Evolutionary conservation across 2,888 invertebrate species (phyloP).

Genomic region (Aromia moschata): DNA sequence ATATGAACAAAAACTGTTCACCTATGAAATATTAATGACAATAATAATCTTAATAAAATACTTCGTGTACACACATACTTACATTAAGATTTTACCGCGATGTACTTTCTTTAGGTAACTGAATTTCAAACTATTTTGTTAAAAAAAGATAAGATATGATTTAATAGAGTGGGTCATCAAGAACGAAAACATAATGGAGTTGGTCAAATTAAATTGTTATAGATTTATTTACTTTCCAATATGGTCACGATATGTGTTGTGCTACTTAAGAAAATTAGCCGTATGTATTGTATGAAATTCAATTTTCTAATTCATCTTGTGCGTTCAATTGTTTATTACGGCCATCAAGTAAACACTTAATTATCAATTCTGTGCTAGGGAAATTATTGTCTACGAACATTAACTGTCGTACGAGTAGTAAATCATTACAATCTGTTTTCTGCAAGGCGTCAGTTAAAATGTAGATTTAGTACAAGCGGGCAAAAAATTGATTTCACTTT

Average conservation of each 20-base stretch:
- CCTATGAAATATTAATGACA: constrained; percentile 17
- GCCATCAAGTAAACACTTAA: background rate
- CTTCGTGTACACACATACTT: constrained; percentile 6
- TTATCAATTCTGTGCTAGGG: background rate
- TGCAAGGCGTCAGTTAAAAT: background rate
- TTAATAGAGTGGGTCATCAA: constrained; percentile 17
- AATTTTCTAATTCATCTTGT: constrained; percentile 3
- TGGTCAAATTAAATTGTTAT: constrained; percentile 20
- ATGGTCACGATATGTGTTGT: constrained; percentile 14
- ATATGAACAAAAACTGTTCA: constrained; percentile 5
- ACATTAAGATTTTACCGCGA: background rate
- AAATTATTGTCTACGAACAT: background rate
- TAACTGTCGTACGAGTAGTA: background rate
- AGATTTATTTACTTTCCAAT: constrained; percentile 28
- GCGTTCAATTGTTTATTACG: too few species aligned
- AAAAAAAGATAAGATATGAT: too few species aligned
- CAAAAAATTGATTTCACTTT: background rate
- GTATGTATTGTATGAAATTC: constrained; percentile 1
- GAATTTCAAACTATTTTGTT: background rate
- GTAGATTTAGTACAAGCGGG: background rate
- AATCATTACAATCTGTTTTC: background rate
- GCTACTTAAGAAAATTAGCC: constrained; percentile 18
- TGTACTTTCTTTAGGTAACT: background rate
- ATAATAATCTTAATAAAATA: background rate
- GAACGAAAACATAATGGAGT: constrained; percentile 12